Conservation (phyloP, 2,797 vertebrate genomes). For the Enteromius treurensis region DNA sequence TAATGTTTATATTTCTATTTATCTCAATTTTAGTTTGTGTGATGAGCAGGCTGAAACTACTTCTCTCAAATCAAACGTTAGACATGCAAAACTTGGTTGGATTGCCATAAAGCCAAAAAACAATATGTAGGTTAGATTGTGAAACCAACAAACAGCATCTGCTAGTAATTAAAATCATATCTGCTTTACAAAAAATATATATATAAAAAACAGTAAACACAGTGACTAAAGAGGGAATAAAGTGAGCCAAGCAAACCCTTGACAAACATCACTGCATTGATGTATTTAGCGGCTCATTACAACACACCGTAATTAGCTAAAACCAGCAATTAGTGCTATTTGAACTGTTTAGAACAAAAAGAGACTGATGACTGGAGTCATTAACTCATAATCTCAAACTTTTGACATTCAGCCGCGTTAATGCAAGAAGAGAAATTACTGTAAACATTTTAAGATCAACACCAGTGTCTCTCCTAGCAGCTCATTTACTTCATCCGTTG, state of each 20-base stretch:
- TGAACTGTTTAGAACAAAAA: slow-evolving; percentile 2
- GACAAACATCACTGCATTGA: slow-evolving; percentile 6
- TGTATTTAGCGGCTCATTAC: background rate
- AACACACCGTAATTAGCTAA: background rate
- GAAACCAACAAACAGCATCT: background rate
- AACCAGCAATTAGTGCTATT: slow-evolving; percentile 5
- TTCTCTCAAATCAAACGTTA: background rate
- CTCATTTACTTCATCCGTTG: background rate
- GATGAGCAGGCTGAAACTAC: too few species aligned
- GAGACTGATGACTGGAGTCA: background rate
- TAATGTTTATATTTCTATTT: too few species aligned
- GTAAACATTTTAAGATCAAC: slow-evolving; percentile 12
- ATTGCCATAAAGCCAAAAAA: too few species aligned
- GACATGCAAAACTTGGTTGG: background rate
- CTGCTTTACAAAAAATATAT: background rate
- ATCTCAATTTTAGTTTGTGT: too few species aligned
- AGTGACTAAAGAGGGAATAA: background rate
- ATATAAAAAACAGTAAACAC: background rate
- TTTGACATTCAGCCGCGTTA: background rate
- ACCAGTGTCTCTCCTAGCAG: background rate
- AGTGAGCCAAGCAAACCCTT: background rate
- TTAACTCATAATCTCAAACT: slow-evolving; percentile 2
- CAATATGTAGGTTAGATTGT: background rate
- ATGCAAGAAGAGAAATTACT: background rate
- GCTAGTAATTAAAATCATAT: background rate